These are phyloP conservation scores for Rhegmatorhina hoffmannsi DNA, from an alignment of 2,113 vertebrate genomes.

Conservation along the genomic window DNA sequence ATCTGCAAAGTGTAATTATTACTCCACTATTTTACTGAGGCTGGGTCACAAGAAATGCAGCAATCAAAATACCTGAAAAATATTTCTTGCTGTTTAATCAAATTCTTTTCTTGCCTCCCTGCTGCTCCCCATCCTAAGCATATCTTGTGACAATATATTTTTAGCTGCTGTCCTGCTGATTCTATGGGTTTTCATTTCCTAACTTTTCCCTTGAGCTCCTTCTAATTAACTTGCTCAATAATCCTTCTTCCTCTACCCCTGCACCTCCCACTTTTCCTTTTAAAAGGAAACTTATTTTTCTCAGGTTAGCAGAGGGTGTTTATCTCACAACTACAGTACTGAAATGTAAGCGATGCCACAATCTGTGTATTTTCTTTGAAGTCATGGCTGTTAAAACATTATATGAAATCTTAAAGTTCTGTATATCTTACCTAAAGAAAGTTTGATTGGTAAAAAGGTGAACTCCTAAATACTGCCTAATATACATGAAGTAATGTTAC, in stretches of 20 bases:
- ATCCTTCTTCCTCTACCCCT: neutral
- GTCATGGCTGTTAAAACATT: neutral
- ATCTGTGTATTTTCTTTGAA: neutral
- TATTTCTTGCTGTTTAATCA: conserved; percentile 27
- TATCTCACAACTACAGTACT: neutral
- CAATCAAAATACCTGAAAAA: conserved; percentile 26
- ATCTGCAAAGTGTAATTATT: neutral
- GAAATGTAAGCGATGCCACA: neutral
- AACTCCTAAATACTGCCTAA: neutral
- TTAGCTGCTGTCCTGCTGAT: conserved; percentile 40
- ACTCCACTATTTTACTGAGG: neutral
- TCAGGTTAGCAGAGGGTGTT: neutral
- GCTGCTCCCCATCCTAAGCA: neutral
- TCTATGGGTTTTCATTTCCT: conserved; percentile 57
- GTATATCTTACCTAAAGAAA: neutral
- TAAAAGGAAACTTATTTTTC: conserved; percentile 15
- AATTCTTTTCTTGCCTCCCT: conserved; percentile 25
- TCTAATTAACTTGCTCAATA: conserved; percentile 48
- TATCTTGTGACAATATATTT: conserved; percentile 19
- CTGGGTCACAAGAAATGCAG: neutral
- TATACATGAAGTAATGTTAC: neutral
- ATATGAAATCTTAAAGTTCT: neutral
- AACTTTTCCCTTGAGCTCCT: conserved; percentile 52
- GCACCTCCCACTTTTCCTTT: neutral
- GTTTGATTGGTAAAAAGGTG: neutral